A percentile compares a stretch with the other conserved stretches of the same genome.
These are phyloP conservation scores for Oncorhynchus clarkii DNA, from an alignment of 2,113 vertebrate genomes.

Conservation along the genomic window DNA sequence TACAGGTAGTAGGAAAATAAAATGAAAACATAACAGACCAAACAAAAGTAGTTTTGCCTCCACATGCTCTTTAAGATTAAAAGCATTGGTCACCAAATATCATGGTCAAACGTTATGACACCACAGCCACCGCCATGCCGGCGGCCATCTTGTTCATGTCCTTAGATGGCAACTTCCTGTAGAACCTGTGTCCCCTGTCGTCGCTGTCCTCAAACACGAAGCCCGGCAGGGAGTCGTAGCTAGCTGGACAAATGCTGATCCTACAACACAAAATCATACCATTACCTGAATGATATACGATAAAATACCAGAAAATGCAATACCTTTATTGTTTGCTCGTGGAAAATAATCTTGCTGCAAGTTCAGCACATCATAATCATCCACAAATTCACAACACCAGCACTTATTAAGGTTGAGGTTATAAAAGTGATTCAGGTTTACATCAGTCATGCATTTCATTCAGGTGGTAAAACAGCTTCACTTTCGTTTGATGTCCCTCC, in stretches of 20 bases:
- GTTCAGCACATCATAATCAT: too few species aligned
- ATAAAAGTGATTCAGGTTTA: not conserved
- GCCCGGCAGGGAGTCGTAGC: conserved; percentile 64
- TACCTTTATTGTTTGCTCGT: too few species aligned
- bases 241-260: conserved; percentile 73
- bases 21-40: not conserved
- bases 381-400: too few species aligned
- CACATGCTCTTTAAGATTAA: not conserved
- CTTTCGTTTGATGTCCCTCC: too few species aligned
- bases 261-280: conserved; percentile 10
- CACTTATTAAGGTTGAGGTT: not conserved
- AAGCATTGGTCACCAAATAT: not conserved
- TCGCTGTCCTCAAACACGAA: conserved; percentile 74
- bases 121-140: conserved; percentile 49
- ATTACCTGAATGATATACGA: not conserved
- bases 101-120: conserved; percentile 43
- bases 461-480: too few species aligned
- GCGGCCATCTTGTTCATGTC: conserved; percentile 23
- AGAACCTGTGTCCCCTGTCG: conserved; percentile 78
- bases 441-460: not conserved
- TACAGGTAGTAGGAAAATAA: not conserved
- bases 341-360: too few species aligned
- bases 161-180: conserved; percentile 58
- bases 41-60: not conserved
- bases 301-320: too few species aligned